Evolutionary conservation across 2,797 vertebrate species (phyloP), one percentile per base, ranked within the genome.

Genomic region (Acipenser ruthenus): DNA sequence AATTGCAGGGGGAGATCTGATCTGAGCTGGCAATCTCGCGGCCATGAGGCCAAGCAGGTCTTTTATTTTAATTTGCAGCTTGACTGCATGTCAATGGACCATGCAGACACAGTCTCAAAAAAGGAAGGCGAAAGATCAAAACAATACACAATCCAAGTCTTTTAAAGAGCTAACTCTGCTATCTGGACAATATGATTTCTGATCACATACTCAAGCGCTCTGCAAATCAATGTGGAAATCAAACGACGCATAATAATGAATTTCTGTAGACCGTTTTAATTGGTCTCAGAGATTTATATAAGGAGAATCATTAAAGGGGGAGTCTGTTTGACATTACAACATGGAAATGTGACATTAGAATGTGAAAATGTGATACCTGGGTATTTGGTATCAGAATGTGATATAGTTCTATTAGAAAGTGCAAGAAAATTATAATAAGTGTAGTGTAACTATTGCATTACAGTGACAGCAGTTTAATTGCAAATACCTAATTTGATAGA

Each of bases 341-440:
- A 69, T 69, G 65, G 77, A 73, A 74, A 71, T 80, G 63, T 76
- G 80, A 80, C 71, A 73, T 83, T 80, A 82, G 72, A 82, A 83
- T 79, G 86, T 85, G 82, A 75, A 86, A 86, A 88, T 85, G 80
- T 87, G 86, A 87, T 84, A 89, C 85, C 84, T 80, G 70, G 75
- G 73, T 66, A 71, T 64, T 64, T 50, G 59, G n/a, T 69, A 74
- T 77, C 23, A 37, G 84, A 86, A 80, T 82, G 74, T 73, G 68
- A 78, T 82, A 81, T 78, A 69, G 70, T 80, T 84, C 88, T 80
- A 89, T 89, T 87, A 87, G 81, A 67, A 72, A 80, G 71, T 75
- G 65, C 49, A 56, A 65, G 70, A 52, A 62, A 66, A 69, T 73
- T 67, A 66, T 62, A 49, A 50, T 74, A 76, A 73, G 49, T 52